phyloP scores from a whole-genome alignment of 2,888 invertebrate species.

The Perdita meconis region DNA sequence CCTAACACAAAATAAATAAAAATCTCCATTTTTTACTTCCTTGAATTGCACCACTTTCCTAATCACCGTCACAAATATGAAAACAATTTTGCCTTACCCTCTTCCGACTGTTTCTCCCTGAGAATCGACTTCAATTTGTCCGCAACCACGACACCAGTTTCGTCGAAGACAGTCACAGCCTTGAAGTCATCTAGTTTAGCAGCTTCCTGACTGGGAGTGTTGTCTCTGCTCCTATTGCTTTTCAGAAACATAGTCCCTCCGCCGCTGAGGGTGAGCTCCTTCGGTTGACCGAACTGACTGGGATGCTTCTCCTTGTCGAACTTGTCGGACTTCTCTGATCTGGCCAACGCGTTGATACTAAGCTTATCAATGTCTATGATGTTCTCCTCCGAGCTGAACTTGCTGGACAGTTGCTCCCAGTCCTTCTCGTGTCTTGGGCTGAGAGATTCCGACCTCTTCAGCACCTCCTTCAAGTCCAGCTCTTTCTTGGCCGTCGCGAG shows the following conservation, averaged over 20 bases:
- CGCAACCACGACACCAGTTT: conserved; percentile 61
- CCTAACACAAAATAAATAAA: no score
- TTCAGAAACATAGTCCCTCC: conserved; percentile 89
- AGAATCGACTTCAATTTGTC: conserved; percentile 82
- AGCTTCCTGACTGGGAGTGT: conserved; percentile 78
- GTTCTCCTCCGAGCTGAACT: conserved; percentile 79
- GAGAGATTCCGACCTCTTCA: conserved; percentile 84
- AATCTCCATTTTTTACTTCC: no score
- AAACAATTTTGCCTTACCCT: conserved; percentile 74
- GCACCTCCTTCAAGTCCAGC: conserved; percentile 84
- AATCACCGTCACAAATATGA: neutral
- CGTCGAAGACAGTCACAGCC: conserved; percentile 62
- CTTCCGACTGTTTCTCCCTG: conserved; percentile 80
- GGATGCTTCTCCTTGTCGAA: conserved; percentile 84
- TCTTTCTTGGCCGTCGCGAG: conserved; percentile 30
- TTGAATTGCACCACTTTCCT: no score
- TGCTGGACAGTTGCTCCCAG: conserved; percentile 84
- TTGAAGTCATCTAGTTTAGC: conserved; percentile 75
- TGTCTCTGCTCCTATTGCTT: conserved; percentile 81
- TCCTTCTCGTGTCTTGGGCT: conserved; percentile 85
- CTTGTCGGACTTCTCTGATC: conserved; percentile 70
- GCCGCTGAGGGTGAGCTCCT: conserved; percentile 84
- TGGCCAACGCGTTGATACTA: conserved; percentile 73
- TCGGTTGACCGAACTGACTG: conserved; percentile 82
- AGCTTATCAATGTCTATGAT: conserved; percentile 83